These are phyloP conservation scores for Drosophila rubida DNA, from an alignment of 2,888 invertebrate species.

Conservation along the genomic window DNA sequence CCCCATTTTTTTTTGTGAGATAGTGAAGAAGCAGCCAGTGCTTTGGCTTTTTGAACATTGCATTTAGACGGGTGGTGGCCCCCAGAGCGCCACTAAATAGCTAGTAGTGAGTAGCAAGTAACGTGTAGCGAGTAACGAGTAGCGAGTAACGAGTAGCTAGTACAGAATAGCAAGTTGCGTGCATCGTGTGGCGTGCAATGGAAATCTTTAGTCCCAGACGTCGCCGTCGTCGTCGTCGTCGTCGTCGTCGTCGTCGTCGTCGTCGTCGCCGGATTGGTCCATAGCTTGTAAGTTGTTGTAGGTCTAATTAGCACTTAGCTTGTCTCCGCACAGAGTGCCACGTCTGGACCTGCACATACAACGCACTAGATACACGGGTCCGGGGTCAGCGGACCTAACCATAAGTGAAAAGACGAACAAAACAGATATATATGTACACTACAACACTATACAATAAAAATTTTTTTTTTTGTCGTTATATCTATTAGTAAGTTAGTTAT, in stretches of 20 bases:
- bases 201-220: slow-evolving; percentile 42
- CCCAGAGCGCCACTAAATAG: slow-evolving; percentile 19
- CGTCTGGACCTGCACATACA: slow-evolving; percentile 13
- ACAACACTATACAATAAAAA: neutral
- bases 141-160: slow-evolving; percentile 26
- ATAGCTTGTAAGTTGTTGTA: slow-evolving; percentile 51
- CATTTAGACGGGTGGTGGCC: slow-evolving; percentile 45
- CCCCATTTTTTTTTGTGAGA: slow-evolving; percentile 2
- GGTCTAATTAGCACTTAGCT: slow-evolving; percentile 21
- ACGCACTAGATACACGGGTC: slow-evolving; percentile 16
- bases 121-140: slow-evolving; percentile 13
- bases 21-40: neutral
- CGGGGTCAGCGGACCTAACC: slow-evolving; percentile 22
- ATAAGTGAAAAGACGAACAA: slow-evolving; percentile 13
- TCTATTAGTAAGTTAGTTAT: slow-evolving; percentile 46
- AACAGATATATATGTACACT: neutral
- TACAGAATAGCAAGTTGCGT: slow-evolving; percentile 12
- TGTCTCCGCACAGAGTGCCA: slow-evolving; percentile 12
- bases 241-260: no score
- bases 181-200: neutral
- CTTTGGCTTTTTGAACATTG: slow-evolving; percentile 35
- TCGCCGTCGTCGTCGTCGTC: slow-evolving; percentile 49
- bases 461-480: slow-evolving; percentile 46
- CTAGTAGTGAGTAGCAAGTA: slow-evolving; percentile 7
- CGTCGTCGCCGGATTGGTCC: slow-evolving; percentile 61